Conservation (phyloP, 2,797 vertebrate species). For the Leptoclinus maculatus region DNA sequence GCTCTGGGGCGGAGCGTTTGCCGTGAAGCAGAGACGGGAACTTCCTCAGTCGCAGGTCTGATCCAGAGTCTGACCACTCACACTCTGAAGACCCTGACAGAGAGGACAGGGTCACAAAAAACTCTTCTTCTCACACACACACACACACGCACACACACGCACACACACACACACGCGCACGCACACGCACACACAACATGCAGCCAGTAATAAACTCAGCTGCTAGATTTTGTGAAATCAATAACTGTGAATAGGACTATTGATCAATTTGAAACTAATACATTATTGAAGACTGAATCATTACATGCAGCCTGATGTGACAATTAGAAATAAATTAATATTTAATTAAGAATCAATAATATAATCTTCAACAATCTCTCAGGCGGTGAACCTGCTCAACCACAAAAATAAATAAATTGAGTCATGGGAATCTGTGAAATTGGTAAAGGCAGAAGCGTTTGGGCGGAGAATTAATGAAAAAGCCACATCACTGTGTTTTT, state of each 20-base stretch:
- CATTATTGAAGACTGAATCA: constrained; percentile 64
- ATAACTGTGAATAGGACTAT: constrained; percentile 58
- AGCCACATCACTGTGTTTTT: neutral
- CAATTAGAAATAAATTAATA: constrained; percentile 70
- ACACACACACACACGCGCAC: neutral
- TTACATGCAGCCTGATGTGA: constrained; percentile 57
- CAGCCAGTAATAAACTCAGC: constrained; percentile 39
- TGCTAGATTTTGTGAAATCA: constrained; percentile 52
- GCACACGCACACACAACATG: neutral
- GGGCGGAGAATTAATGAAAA: neutral
- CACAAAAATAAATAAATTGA: neutral
- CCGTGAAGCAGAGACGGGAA: constrained; percentile 88
- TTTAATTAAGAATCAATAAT: constrained; percentile 66
- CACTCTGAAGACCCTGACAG: constrained; percentile 86
- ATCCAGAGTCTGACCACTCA: constrained; percentile 95
- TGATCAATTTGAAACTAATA: constrained; percentile 65
- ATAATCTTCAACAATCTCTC: constrained; percentile 44
- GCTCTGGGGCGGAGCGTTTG: constrained; percentile 88
- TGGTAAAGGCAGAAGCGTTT: neutral
- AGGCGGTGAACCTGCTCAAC: constrained; percentile 47
- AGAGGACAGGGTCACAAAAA: constrained; percentile 21
- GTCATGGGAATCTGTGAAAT: constrained; percentile 2
- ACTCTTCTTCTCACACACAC: neutral
- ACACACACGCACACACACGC: neutral
- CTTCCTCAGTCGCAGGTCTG: constrained; percentile 90